Conservation (phyloP, 2,888 invertebrate genomes). For the Hydrotaea cyrtoneurina region DNA sequence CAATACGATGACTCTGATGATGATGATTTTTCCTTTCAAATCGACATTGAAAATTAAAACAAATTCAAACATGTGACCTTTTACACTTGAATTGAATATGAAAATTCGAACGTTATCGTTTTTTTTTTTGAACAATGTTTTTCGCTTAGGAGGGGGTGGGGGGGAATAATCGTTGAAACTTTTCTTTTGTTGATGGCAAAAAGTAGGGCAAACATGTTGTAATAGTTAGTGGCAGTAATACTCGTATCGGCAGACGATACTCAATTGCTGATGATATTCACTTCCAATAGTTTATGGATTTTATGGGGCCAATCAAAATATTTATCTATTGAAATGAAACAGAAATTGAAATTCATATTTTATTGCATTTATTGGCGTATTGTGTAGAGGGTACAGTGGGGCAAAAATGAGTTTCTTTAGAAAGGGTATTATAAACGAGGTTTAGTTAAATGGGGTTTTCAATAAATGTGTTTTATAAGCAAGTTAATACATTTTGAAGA, state of each 20-base stretch:
- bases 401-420: background rate
- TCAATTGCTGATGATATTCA: background rate
- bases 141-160: background rate
- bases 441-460: too few species aligned
- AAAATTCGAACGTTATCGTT: background rate
- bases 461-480: too few species aligned
- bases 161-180: background rate
- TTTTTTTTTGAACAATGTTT: background rate
- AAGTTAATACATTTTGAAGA: background rate
- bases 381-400: too few species aligned
- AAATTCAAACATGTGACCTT: background rate
- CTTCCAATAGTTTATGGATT: background rate
- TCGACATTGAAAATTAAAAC: constrained; percentile 9
- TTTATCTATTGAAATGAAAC: constrained; percentile 5
- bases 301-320: constrained; percentile 23
- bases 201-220: constrained; percentile 27
- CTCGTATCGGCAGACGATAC: background rate
- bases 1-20: background rate
- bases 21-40: background rate
- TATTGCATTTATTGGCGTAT: constrained; percentile 22
- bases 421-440: too few species aligned
- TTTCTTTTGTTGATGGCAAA: background rate
- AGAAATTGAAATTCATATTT: constrained; percentile 24
- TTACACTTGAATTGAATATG: background rate
- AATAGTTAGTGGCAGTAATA: background rate